Evolutionary conservation across 2,888 invertebrate species (phyloP).

Genomic region (Diplazon laetatorius): DNA sequence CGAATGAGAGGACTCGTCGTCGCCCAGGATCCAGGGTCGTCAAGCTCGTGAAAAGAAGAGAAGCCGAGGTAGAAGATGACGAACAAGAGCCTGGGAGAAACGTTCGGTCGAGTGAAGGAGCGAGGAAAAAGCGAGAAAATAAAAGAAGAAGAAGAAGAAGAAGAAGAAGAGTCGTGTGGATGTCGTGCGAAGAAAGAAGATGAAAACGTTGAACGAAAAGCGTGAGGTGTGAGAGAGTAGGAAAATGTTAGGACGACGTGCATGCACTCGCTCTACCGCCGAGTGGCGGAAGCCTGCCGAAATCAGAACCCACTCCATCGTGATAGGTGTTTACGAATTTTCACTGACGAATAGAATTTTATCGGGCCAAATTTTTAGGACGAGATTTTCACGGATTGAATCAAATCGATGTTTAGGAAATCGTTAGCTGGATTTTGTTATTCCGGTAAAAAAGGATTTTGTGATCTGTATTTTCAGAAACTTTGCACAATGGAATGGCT

Average conservation of each 20-base stretch:
- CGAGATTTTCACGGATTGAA: constrained; percentile 10
- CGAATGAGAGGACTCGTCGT: constrained; percentile 37
- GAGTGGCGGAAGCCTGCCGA: constrained; percentile 23
- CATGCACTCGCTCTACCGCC: constrained; percentile 33
- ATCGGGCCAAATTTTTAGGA: constrained; percentile 26
- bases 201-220: constrained; percentile 39
- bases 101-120: constrained; percentile 32
- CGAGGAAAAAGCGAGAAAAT: constrained; percentile 20
- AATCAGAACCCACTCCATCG: constrained; percentile 23
- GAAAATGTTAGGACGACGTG: constrained; percentile 24
- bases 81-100: constrained; percentile 29
- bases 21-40: constrained; percentile 24
- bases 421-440: neutral
- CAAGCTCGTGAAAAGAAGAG: no score
- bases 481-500: no score
- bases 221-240: constrained; percentile 7
- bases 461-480: no score
- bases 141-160: constrained; percentile 42
- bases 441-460: neutral
- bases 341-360: neutral
- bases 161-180: constrained; percentile 27
- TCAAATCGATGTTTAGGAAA: neutral
- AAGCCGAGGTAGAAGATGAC: constrained; percentile 26
- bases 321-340: constrained; percentile 34
- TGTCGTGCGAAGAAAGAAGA: constrained; percentile 16